Evolutionary conservation across 2,888 invertebrate genomes (phyloP).

Genomic region (Eupelmus urozonus): DNA sequence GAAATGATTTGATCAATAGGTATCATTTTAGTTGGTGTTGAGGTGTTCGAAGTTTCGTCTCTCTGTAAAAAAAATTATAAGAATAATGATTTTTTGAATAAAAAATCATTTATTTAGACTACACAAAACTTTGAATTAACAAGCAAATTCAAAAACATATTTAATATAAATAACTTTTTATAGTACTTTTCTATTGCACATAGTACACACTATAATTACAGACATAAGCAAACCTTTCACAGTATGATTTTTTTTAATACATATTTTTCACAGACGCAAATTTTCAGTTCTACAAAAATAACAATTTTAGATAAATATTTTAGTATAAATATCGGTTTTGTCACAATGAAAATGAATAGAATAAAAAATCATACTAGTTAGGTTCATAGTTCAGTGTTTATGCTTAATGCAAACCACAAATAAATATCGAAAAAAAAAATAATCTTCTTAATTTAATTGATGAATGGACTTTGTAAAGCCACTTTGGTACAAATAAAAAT

Average conservation of each 20-base stretch:
- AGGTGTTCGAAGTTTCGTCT: constrained; percentile 76
- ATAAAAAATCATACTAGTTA: constrained; percentile 37
- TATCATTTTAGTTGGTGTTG: constrained; percentile 74
- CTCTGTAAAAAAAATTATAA: constrained; percentile 72
- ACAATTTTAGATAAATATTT: not conserved
- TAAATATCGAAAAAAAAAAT: constrained; percentile 23
- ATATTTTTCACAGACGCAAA: not conserved
- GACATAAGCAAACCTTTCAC: constrained; percentile 17
- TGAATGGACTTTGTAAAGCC: too few relatives aligned
- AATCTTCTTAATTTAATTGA: not conserved
- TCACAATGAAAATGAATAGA: constrained; percentile 2
- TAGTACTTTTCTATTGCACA: constrained; percentile 4
- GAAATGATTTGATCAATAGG: constrained; percentile 76
- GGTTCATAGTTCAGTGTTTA: constrained; percentile 38
- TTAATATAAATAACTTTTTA: constrained; percentile 8
- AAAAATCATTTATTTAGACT: constrained; percentile 15
- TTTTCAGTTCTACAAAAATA: not conserved
- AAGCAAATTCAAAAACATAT: constrained; percentile 43
- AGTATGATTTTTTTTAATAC: constrained; percentile 8
- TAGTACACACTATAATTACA: constrained; percentile 27
- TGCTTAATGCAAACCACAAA: constrained; percentile 29
- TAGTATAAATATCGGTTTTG: not conserved
- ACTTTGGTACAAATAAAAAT: constrained; percentile 8
- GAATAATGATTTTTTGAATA: constrained; percentile 11
- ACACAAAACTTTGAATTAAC: constrained; percentile 16